These are phyloP conservation scores for Mesochorus sp. DNA, from an alignment of 2,888 invertebrate genomes.

Conservation along the genomic window DNA sequence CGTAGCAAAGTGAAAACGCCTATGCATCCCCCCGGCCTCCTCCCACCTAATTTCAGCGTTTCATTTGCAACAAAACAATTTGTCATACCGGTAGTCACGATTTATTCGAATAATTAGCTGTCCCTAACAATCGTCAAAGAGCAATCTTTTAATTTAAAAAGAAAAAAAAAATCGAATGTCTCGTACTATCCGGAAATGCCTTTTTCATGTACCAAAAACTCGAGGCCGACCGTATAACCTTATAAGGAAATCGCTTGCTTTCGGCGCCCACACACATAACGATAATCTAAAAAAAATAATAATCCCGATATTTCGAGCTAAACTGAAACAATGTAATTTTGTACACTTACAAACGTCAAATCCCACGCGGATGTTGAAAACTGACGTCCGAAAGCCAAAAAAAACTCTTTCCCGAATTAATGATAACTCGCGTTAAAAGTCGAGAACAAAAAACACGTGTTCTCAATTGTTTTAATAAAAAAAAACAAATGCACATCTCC, in stretches of 20 bases:
- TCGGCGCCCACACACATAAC: constrained; percentile 60
- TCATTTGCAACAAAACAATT: constrained; percentile 51
- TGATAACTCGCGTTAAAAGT: too few relatives aligned
- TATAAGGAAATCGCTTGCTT: constrained; percentile 70
- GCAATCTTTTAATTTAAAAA: background rate
- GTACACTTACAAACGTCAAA: too few relatives aligned
- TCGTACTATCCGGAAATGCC: background rate
- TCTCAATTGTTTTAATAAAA: constrained; percentile 40
- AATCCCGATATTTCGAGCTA: background rate
- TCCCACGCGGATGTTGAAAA: too few relatives aligned
- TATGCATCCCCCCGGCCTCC: constrained; percentile 34
- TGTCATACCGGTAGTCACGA: constrained; percentile 43
- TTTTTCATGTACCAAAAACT: constrained; percentile 37
- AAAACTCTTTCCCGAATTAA: background rate
- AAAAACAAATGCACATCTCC: background rate
- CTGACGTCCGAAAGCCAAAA: background rate
- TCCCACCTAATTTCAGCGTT: constrained; percentile 36
- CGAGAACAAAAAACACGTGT: background rate
- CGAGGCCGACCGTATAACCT: constrained; percentile 66
- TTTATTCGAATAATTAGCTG: constrained; percentile 7
- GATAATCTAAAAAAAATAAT: background rate
- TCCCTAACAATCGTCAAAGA: background rate
- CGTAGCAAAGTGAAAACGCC: constrained; percentile 14
- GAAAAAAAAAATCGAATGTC: background rate
- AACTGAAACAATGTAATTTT: too few relatives aligned